phyloP scores from a whole-genome alignment of 1,140 invertebrate genomes.

The Drosophila santomea region DNA sequence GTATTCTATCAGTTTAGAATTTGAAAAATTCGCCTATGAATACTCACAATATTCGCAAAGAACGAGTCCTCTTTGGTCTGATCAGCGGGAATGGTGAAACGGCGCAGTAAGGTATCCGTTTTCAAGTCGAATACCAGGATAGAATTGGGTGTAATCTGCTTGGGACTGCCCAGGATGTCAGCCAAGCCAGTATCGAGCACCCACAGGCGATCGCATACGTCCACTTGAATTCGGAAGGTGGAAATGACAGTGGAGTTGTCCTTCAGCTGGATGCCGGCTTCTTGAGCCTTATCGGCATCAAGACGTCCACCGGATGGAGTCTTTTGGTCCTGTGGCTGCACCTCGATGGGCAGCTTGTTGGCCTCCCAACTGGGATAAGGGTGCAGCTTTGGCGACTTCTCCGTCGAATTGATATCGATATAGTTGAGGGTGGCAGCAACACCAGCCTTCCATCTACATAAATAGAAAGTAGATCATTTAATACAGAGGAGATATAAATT shows the following conservation, averaged over 20 bases:
- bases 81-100: conserved; percentile 88
- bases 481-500: neutral
- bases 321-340: conserved; percentile 61
- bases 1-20: neutral
- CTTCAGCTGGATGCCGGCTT: conserved; percentile 74
- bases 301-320: conserved; percentile 72
- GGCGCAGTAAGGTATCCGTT: conserved; percentile 88
- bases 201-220: conserved; percentile 91
- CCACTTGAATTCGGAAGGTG: conserved; percentile 88
- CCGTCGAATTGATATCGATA: conserved; percentile 86
- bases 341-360: conserved; percentile 86
- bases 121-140: conserved; percentile 91
- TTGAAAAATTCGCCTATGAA: neutral
- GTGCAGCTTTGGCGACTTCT: conserved; percentile 87
- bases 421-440: conserved; percentile 90
- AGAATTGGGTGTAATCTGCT: conserved; percentile 87
- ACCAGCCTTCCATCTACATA: conserved; percentile 89
- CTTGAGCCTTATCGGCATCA: conserved; percentile 76
- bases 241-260: conserved; percentile 87
- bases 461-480: neutral
- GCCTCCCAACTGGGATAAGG: conserved; percentile 90
- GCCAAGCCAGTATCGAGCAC: conserved; percentile 90
- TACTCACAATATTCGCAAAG: conserved; percentile 89
- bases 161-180: conserved; percentile 88
- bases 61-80: conserved; percentile 89